Evolutionary conservation across 2,113 vertebrate species (phyloP).

Genomic region (Vanacampus margaritifer): DNA sequence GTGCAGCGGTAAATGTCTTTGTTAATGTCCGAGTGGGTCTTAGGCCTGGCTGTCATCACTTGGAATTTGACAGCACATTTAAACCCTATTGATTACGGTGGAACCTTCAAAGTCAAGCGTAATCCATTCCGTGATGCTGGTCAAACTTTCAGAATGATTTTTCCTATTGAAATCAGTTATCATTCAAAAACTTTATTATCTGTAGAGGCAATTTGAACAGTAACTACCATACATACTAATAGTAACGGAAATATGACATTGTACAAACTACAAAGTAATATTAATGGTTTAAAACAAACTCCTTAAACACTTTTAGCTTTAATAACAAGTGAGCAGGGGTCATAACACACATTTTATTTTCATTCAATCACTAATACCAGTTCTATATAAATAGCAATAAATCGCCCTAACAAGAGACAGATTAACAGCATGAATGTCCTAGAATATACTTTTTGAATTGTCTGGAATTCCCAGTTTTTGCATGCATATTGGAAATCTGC

Average conservation of each 20-base stretch:
- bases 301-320: not conserved
- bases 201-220: not conserved
- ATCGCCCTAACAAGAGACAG: not conserved
- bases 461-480: not conserved
- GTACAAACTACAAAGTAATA: not conserved
- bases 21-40: constrained; percentile 33
- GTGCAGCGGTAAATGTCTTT: constrained; percentile 37
- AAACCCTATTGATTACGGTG: not conserved
- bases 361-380: not conserved
- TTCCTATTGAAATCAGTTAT: not conserved
- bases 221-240: not conserved
- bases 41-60: not conserved
- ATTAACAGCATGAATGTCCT: not conserved
- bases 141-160: too few relatives aligned
- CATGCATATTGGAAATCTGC: not conserved
- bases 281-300: not conserved
- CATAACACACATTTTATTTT: not conserved
- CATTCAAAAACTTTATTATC: too few relatives aligned
- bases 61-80: constrained; percentile 2
- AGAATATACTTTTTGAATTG: not conserved
- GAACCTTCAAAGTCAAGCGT: not conserved
- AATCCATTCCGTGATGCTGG: too few relatives aligned
- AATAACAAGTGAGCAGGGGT: not conserved
- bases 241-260: not conserved
- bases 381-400: not conserved